Percentiles rank a stretch among this genome's conserved stretches.
Conservation (phyloP, 2,113 vertebrate species). For the Glaucidium brasilianum region DNA sequence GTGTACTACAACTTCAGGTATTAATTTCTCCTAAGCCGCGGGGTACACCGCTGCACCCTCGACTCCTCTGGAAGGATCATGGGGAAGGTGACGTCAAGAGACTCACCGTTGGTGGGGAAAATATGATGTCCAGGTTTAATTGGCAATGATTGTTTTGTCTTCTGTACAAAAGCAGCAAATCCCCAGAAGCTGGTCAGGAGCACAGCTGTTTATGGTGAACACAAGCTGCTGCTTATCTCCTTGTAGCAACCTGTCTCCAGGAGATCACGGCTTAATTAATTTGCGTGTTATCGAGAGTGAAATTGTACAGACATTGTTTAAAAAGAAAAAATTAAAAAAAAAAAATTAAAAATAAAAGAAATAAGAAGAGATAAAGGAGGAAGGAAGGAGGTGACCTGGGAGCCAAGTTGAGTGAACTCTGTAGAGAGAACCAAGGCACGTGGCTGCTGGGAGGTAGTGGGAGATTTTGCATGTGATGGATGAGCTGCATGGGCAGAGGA, state of each 20-base stretch:
- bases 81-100: conserved; percentile 27
- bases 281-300: conserved; percentile 54
- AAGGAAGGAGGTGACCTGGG: conserved; percentile 51
- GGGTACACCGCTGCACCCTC: not conserved
- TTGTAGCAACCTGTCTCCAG: conserved; percentile 71
- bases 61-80: not conserved
- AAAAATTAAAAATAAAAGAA: not conserved
- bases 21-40: not conserved
- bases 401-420: not conserved
- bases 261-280: conserved; percentile 81
- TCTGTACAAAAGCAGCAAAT: conserved; percentile 65
- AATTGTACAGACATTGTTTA: conserved; percentile 58
- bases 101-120: not conserved
- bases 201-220: conserved; percentile 60
- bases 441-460: not conserved
- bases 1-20: not conserved
- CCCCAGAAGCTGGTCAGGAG: conserved; percentile 65
- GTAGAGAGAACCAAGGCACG: not conserved
- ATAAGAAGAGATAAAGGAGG: conserved; percentile 43
- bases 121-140: conserved; percentile 54
- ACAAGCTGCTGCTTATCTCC: conserved; percentile 72
- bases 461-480: not conserved
- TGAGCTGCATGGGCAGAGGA: not conserved
- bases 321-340: conserved; percentile 11
- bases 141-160: conserved; percentile 65